phyloP scores from a whole-genome alignment of 2,113 vertebrate genomes.

The Pelmatolapia mariae region DNA sequence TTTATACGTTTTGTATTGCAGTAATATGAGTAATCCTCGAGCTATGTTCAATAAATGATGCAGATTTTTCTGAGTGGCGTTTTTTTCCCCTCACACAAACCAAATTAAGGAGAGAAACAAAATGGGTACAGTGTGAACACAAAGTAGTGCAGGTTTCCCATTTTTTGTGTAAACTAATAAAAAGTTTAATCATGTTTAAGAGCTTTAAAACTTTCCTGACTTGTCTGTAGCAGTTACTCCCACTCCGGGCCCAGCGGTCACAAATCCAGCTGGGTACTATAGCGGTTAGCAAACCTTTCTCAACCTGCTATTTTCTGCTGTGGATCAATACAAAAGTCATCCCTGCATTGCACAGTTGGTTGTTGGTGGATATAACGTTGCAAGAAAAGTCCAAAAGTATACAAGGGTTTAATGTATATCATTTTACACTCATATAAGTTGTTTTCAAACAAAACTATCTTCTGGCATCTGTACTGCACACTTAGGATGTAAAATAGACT shows the following conservation, averaged over 20 bases:
- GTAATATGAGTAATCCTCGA: background rate
- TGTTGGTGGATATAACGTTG: background rate
- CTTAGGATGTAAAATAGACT: background rate
- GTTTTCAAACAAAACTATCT: background rate
- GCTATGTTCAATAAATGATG: background rate
- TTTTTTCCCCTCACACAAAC: background rate
- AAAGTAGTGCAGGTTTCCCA: background rate
- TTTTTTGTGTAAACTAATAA: background rate
- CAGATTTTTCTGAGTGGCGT: background rate
- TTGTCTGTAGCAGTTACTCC: background rate
- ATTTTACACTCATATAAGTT: background rate
- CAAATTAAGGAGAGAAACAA: background rate
- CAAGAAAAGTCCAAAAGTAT: background rate
- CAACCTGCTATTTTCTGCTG: background rate
- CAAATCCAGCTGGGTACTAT: background rate
- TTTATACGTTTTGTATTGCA: background rate
- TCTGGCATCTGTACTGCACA: background rate
- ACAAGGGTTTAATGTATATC: background rate
- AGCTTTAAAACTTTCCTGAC: background rate
- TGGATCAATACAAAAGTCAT: background rate
- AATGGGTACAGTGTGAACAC: background rate
- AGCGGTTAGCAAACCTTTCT: background rate
- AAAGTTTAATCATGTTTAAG: background rate
- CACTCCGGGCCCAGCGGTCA: rapidly evolving
- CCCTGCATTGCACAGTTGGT: background rate